phyloP scores from a whole-genome alignment of 2,888 invertebrate genomes.

The Mayetiola destructor region DNA sequence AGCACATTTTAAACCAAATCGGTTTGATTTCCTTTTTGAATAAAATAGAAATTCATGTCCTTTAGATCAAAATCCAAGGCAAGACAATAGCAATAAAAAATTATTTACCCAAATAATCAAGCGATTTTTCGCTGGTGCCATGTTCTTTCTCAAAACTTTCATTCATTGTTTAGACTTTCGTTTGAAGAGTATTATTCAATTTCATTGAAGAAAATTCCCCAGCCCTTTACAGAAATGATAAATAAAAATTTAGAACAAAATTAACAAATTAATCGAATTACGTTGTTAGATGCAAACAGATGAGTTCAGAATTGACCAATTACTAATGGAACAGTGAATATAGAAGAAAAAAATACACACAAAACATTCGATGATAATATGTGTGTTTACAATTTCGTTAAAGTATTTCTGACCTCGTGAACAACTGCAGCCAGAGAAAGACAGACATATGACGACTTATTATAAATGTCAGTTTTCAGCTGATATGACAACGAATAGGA shows the following conservation, averaged over 20 bases:
- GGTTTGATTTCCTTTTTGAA: no score
- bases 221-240: neutral
- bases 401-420: no score
- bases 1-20: no score
- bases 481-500: neutral
- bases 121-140: neutral
- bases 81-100: neutral
- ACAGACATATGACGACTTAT: neutral
- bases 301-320: neutral
- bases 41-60: neutral
- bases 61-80: no score
- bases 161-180: neutral
- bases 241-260: constrained; percentile 1
- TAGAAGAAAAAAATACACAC: neutral
- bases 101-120: constrained; percentile 11
- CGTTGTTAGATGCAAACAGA: neutral
- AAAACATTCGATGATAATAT: neutral
- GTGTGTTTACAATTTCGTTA: neutral
- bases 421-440: neutral
- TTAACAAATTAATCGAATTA: neutral
- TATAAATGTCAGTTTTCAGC: constrained; percentile 2
- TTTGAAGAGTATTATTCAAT: neutral
- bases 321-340: neutral
- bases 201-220: neutral
- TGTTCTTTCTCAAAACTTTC: neutral